A percentile compares a stretch with the other conserved stretches of the same genome.
Conservation (phyloP, 1,140 invertebrate species). For the Drosophila arawakana region DNA sequence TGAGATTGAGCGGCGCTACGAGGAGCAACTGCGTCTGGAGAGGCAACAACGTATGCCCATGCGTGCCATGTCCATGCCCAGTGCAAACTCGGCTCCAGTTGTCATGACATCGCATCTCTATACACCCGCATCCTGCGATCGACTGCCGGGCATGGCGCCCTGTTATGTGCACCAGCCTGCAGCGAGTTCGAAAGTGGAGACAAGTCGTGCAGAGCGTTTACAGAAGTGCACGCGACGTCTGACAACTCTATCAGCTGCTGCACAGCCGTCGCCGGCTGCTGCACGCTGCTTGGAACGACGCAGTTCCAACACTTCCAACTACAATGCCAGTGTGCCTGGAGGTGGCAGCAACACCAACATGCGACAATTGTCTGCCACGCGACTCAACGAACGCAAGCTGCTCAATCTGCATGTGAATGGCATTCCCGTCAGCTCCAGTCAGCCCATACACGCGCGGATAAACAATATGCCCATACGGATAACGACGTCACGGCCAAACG, state of each 20-base stretch:
- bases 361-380: neutral
- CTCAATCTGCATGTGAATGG: conserved; percentile 45
- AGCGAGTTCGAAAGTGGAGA: neutral
- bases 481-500: conserved; percentile 49
- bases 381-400: conserved; percentile 48
- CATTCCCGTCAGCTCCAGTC: conserved; percentile 4
- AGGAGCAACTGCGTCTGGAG: neutral
- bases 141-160: conserved; percentile 65
- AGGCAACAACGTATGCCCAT: conserved; percentile 15
- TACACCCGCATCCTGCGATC: conserved; percentile 39
- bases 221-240: conserved; percentile 11
- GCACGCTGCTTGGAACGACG: conserved; percentile 22
- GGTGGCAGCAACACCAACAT: conserved; percentile 24
- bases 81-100: conserved; percentile 4
- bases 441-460: conserved; percentile 47
- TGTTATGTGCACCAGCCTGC: conserved; percentile 17
- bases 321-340: conserved; percentile 40
- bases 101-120: conserved; percentile 49
- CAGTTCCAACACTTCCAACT: conserved; percentile 52
- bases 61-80: conserved; percentile 9
- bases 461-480: conserved; percentile 72
- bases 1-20: neutral
- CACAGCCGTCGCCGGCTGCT: neutral
- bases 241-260: neutral
- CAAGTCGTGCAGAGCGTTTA: conserved; percentile 1